phyloP scores from a whole-genome alignment of 2,888 invertebrate genomes.

The Eueremaeus valkanovi region DNA sequence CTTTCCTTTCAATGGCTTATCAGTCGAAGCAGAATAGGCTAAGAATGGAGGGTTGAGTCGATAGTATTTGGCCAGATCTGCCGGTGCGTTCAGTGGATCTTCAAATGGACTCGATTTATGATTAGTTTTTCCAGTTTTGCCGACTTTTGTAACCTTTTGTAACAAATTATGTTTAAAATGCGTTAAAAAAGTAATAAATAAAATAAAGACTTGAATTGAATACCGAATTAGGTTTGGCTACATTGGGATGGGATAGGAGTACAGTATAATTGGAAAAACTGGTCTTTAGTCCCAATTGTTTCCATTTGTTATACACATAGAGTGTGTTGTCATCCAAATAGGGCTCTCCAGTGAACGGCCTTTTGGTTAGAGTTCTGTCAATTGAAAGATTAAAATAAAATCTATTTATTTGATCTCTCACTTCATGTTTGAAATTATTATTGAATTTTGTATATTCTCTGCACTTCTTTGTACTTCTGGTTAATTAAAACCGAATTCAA shows the following conservation, averaged over 20 bases:
- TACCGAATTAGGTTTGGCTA: slow-evolving; percentile 20
- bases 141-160: background rate
- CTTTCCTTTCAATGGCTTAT: slow-evolving; percentile 45
- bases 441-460: too few relatives aligned
- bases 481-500: too few relatives aligned
- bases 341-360: slow-evolving; percentile 33
- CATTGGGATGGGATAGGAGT: slow-evolving; percentile 36
- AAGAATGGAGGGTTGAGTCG: slow-evolving; percentile 12
- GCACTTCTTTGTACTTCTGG: too few relatives aligned
- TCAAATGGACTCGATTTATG: background rate
- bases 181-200: background rate
- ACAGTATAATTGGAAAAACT: slow-evolving; percentile 35
- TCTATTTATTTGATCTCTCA: too few relatives aligned
- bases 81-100: background rate
- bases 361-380: slow-evolving; percentile 31
- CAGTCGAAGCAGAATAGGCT: slow-evolving; percentile 6
- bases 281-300: slow-evolving; percentile 23
- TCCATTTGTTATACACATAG: slow-evolving; percentile 24
- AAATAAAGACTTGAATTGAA: background rate
- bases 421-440: too few relatives aligned
- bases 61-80: slow-evolving; percentile 9
- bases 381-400: too few relatives aligned
- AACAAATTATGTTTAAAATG: background rate
- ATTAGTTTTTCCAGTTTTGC: background rate
- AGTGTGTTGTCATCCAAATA: slow-evolving; percentile 21